A percentile compares a stretch with the other conserved stretches of the same genome.
Evolutionary conservation across 1,140 invertebrate species (phyloP).

Genomic region (Conopomorpha cramerella): DNA sequence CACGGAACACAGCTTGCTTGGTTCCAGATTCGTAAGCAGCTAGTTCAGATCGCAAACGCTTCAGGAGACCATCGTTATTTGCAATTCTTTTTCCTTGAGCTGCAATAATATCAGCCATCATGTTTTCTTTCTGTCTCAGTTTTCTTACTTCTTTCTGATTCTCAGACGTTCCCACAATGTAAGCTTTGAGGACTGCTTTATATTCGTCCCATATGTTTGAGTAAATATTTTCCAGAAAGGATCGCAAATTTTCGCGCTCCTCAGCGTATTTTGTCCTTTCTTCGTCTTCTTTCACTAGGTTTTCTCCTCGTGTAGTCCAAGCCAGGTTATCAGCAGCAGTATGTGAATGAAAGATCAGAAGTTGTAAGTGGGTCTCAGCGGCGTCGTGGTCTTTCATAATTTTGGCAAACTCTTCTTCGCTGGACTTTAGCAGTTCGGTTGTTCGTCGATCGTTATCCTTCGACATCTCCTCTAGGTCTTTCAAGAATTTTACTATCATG

Average conservation of each 20-base stretch:
- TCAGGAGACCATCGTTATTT: slow-evolving; percentile 34
- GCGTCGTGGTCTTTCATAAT: slow-evolving; percentile 30
- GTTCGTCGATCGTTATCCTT: slow-evolving; percentile 28
- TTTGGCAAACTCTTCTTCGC: slow-evolving; percentile 19
- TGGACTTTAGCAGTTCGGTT: slow-evolving; percentile 21
- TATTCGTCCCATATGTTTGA: slow-evolving; percentile 42
- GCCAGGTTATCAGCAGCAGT: slow-evolving; percentile 30
- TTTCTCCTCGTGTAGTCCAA: slow-evolving; percentile 44
- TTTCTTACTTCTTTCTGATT: slow-evolving; percentile 43
- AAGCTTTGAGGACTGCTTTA: slow-evolving; percentile 38
- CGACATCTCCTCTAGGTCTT: slow-evolving; percentile 29
- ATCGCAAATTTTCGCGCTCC: slow-evolving; percentile 35
- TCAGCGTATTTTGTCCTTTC: slow-evolving; percentile 30
- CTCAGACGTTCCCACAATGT: slow-evolving; percentile 32
- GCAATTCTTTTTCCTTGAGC: slow-evolving; percentile 43
- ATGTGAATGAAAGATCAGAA: slow-evolving; percentile 34
- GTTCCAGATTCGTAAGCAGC: slow-evolving; percentile 43
- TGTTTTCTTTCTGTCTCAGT: slow-evolving; percentile 41
- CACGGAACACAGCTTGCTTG: slow-evolving; percentile 44
- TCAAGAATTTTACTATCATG: slow-evolving; percentile 45
- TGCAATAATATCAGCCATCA: slow-evolving; percentile 50
- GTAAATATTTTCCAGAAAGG: slow-evolving; percentile 35
- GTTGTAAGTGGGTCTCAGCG: slow-evolving; percentile 44
- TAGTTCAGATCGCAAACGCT: slow-evolving; percentile 28
- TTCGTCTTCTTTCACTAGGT: slow-evolving; percentile 47